Evolutionary conservation across 2,888 invertebrate species (phyloP).

Genomic region (Tyria jacobaeae): DNA sequence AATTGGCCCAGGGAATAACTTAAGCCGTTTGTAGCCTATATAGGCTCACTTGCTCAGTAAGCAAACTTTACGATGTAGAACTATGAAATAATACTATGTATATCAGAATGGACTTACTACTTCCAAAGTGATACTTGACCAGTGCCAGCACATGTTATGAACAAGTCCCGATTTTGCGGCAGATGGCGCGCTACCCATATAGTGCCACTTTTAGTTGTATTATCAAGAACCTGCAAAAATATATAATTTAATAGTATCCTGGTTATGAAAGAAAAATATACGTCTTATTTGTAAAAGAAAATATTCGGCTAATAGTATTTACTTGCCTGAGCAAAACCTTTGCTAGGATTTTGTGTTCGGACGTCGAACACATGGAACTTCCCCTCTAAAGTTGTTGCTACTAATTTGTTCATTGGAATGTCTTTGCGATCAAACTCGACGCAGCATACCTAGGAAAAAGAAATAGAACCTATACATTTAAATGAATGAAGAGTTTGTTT

Average conservation of each 20-base stretch:
- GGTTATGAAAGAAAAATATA: neutral
- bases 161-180: conserved; percentile 97
- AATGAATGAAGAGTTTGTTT: no score
- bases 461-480: neutral
- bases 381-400: conserved; percentile 96
- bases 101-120: conserved; percentile 89
- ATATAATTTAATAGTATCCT: neutral
- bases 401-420: conserved; percentile 97
- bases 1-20: no score
- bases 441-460: conserved; percentile 89
- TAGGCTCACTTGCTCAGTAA: no score
- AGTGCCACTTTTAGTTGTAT: conserved; percentile 88
- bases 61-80: no score
- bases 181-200: conserved; percentile 96
- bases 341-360: conserved; percentile 94
- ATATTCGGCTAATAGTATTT: neutral
- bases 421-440: conserved; percentile 97
- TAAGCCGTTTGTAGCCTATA: no score
- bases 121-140: conserved; percentile 98
- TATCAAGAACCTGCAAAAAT: conserved; percentile 71
- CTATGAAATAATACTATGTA: neutral
- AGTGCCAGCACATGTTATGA: conserved; percentile 95
- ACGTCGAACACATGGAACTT: conserved; percentile 96
- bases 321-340: conserved; percentile 92
- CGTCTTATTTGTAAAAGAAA: neutral